phyloP scores from a whole-genome alignment of 2,888 invertebrate species.

The Choristoneura rosaceana region DNA sequence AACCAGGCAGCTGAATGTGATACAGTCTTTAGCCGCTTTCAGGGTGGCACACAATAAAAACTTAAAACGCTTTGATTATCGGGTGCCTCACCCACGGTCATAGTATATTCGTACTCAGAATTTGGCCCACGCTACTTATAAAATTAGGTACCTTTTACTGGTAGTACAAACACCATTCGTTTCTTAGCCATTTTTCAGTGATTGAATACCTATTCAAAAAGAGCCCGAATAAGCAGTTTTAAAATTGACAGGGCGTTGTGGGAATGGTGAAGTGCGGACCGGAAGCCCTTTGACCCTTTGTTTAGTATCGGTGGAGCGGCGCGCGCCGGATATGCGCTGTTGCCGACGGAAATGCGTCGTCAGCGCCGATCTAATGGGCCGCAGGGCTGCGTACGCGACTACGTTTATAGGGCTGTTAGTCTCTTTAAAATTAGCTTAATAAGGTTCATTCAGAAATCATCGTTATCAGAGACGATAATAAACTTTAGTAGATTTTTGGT shows the following conservation, averaged over 20 bases:
- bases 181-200: background rate
- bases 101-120: no score
- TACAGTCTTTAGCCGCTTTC: no score
- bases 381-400: constrained; percentile 28
- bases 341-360: constrained; percentile 77
- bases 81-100: no score
- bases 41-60: no score
- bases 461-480: no score
- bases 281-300: constrained; percentile 83
- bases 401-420: background rate
- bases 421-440: background rate
- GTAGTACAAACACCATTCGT: no score
- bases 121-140: no score
- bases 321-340: constrained; percentile 70
- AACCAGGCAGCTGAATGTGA: no score
- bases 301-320: constrained; percentile 71
- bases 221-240: constrained; percentile 13
- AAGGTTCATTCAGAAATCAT: background rate
- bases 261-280: constrained; percentile 48
- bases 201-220: background rate
- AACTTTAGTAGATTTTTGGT: no score
- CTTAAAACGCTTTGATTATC: no score
- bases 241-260: constrained; percentile 19
- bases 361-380: constrained; percentile 59
- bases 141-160: no score